A percentile compares a stretch with the other conserved stretches of the same genome.
phyloP scores from a whole-genome alignment of 2,797 vertebrate genomes.

The Xenentodon cancila region DNA sequence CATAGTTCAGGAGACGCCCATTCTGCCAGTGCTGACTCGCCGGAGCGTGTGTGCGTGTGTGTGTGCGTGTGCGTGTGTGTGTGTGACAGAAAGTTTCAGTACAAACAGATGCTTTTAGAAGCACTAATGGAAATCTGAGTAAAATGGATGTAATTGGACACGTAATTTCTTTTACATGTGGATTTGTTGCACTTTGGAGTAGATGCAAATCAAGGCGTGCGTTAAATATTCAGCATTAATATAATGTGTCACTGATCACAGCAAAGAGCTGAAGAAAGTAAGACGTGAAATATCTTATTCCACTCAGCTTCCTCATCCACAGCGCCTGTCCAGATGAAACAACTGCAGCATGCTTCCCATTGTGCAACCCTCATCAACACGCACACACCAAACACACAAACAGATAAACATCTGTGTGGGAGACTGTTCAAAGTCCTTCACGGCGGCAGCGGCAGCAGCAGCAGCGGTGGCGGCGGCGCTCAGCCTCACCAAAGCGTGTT shows the following conservation, averaged over 20 bases:
- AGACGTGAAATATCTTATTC: no score
- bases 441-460: constrained; percentile 25
- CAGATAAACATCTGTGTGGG: constrained; percentile 69
- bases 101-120: constrained; percentile 43
- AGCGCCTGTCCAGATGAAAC: no score
- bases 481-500: constrained; percentile 76
- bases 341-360: neutral
- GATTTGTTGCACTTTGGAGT: neutral
- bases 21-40: constrained; percentile 28
- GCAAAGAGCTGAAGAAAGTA: no score
- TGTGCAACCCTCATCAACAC: constrained; percentile 30
- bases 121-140: constrained; percentile 46
- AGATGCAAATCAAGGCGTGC: no score
- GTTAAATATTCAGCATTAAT: no score
- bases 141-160: constrained; percentile 41
- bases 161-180: neutral
- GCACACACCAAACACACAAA: constrained; percentile 30
- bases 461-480: constrained; percentile 46
- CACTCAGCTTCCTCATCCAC: no score
- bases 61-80: constrained; percentile 10
- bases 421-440: constrained; percentile 67
- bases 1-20: constrained; percentile 44
- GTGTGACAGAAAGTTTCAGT: no score
- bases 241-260: no score
- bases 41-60: constrained; percentile 5